Evolutionary conservation across 2,797 vertebrate species (phyloP), one percentile per base, ranked within the genome.

Genomic region (Clangula hyemalis): DNA sequence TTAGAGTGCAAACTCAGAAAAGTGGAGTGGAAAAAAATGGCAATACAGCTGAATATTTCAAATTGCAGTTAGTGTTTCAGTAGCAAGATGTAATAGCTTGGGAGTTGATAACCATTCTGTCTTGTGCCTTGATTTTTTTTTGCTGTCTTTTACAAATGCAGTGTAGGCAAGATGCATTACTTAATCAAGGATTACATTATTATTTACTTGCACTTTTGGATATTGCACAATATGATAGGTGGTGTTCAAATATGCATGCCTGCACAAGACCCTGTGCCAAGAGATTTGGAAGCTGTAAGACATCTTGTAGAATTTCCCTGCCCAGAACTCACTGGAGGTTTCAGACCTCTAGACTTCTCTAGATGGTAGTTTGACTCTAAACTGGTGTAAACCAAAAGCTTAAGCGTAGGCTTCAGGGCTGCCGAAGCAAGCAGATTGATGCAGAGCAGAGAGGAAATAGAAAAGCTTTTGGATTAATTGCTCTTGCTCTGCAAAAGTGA

Each of bases 201-300:
- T 89, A 66, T 92, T 92, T 89, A 53, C 65, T 91, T 89, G 70
- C 34, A 36, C 21, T 90, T 81, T 38, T 70, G 61, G 34, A 49
- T 45, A 5, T 22, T 54, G 60, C 70, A 56, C 60, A 74, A 30
- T 56, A 10, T 13, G 20, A 32, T 62, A 27, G 81, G 68, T 2
- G 2, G 76, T 71, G 64, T 72, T 94, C 65, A 58, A 27, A 58
- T 68, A 11, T 1, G 2, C 16, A 6, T 36, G 64, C 43, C 22
- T 79, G 74, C 74, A 39, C 39, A 12, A 36, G 88, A 47, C 39
- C 22, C 32, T 28, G 3, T 92, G 77, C 89, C 87, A 93, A 43
- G 60, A 74, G n/a, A 58, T 86, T 62, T 89, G 54, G 27, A 75
- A 83, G 36, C 24, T 53, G 1, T 38, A 70, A 66, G 51, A 22